Conservation (phyloP, 2,888 invertebrate species). For the Eurois occulta region DNA sequence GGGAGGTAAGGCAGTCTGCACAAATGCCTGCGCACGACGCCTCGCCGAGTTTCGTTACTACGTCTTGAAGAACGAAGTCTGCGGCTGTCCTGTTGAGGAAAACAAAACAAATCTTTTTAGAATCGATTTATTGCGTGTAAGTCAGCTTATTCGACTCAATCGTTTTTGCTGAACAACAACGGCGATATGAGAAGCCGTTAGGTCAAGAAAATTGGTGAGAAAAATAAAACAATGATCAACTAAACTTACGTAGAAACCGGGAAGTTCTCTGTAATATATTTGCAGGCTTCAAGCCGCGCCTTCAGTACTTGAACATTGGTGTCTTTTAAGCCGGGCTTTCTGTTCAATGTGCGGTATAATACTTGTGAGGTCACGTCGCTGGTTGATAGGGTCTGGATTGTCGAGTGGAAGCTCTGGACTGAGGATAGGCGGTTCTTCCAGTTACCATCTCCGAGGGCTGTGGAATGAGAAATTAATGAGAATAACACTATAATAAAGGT, state of each 20-base stretch:
- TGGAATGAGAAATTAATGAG: not conserved
- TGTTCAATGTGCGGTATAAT: conserved; percentile 93
- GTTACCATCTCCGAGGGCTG: conserved; percentile 93
- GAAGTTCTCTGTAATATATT: conserved; percentile 94
- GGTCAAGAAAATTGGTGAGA: not conserved
- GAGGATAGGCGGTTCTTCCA: conserved; percentile 96
- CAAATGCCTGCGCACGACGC: conserved; percentile 93
- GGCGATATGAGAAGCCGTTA: not conserved
- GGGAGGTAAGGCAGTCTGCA: conserved; percentile 93
- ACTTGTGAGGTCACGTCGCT: conserved; percentile 94
- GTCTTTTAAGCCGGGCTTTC: conserved; percentile 96
- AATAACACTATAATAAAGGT: not conserved
- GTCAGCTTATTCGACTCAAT: not conserved
- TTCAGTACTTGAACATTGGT: conserved; percentile 98
- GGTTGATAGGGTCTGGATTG: conserved; percentile 91
- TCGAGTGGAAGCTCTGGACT: conserved; percentile 93
- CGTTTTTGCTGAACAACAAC: not conserved
- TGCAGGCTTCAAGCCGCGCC: conserved; percentile 94
- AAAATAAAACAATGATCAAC: not conserved
- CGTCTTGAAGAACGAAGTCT: conserved; percentile 94
- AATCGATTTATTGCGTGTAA: not conserved
- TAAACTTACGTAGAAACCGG: conserved; percentile 91
- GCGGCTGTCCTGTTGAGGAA: conserved; percentile 91
- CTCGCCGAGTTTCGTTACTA: conserved; percentile 96
- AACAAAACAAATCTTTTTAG: not conserved